These are phyloP conservation scores for Uria aalge DNA, from an alignment of 2,113 vertebrate genomes.

Conservation along the genomic window DNA sequence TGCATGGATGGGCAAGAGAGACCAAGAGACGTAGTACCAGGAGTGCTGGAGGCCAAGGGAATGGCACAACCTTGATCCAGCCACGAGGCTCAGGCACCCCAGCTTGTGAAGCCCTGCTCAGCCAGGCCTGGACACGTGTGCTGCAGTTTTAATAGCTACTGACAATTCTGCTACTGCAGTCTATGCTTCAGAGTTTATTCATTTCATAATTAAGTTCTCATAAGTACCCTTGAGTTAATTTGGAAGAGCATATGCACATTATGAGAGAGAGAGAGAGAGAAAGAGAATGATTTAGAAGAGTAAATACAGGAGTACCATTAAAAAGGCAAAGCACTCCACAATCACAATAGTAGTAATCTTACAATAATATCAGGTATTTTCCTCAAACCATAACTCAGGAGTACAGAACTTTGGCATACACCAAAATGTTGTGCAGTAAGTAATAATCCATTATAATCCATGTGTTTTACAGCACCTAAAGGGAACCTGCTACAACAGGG, in stretches of 20 bases:
- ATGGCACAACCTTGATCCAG: background rate
- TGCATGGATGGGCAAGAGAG: background rate
- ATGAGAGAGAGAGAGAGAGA: background rate
- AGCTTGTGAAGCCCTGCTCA: accelerated
- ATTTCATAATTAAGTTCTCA: constrained; percentile 1
- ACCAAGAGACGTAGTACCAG: background rate
- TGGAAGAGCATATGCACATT: background rate
- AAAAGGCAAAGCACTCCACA: constrained; percentile 2
- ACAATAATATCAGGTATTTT: background rate
- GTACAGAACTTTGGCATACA: background rate
- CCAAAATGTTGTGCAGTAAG: background rate
- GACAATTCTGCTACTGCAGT: background rate
- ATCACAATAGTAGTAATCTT: background rate
- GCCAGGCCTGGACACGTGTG: accelerated
- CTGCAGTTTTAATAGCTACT: background rate
- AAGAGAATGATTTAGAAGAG: background rate
- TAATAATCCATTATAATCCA: constrained; percentile 19
- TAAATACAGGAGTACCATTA: background rate
- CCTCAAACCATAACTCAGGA: background rate
- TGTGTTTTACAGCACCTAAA: background rate
- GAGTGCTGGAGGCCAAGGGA: background rate
- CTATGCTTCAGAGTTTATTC: background rate
- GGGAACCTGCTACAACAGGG: background rate
- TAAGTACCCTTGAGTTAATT: constrained; percentile 46
- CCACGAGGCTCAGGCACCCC: background rate